Evolutionary conservation across 2,797 vertebrate genomes (phyloP), one percentile per base, ranked within the genome.

Genomic region (Galago senegalensis): DNA sequence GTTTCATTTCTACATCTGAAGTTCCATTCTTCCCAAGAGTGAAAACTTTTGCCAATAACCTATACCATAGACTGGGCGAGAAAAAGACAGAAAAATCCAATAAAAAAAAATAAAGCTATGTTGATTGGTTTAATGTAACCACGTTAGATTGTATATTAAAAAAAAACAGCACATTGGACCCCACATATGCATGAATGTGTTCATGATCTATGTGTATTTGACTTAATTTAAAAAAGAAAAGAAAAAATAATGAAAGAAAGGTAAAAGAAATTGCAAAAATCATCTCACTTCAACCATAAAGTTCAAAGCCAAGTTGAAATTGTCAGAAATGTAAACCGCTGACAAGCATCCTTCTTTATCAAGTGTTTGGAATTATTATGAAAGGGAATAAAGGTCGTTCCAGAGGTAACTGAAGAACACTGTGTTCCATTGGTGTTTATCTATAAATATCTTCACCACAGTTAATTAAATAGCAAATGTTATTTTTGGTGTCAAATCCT

Each of bases 401-500:
- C 53, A 96, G 94, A 96, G 43, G 29, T 37, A 79, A 23, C 63
- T 43, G 23, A 89, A 81, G 58, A 93, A 95, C 96, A 94, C 53
- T 63, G 43, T 11, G 89, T 7, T 77, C 58, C 95, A 43, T 56
- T 53, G 0, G 10, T 95, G 2, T 95, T 43, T 96, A 56, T 91
- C 43, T 95, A 88, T 85, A 95, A 93, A 89, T 86, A 63, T 2
- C 37, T 81, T 96, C 83, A 93, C 79, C 94, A 97, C 43, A 29
- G 91, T 97, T 97, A 98, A 95, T 96, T 92, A 96, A 93, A 91
- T 87, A 93, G 60, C 10, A 87, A 87, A 81, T 70, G n/a, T 80
- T 96, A 90, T 96, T 97, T 88, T 87, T 60, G 53, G 76, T 83
- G 87, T 91, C 91, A 96, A 84, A 21, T 90, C 92, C 37, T 88